Evolutionary conservation across 37 sponge, comb jelly and placozoan genomes (phyloP).

Genomic region (Hexactinellida sp.): DNA sequence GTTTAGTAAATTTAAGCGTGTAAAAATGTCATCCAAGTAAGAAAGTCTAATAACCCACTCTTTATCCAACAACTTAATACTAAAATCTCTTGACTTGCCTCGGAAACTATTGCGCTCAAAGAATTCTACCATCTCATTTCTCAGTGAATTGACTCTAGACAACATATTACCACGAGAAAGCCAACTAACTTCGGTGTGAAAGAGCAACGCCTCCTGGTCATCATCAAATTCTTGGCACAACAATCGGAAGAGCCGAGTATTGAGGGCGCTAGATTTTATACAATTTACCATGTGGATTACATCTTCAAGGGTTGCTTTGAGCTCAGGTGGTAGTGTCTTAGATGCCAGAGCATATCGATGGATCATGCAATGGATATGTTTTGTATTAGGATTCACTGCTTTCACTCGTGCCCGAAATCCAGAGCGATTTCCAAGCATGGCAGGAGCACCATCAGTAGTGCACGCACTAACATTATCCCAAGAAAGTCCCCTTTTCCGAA

Average conservation of each 20-base stretch:
- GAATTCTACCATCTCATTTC: constrained; percentile 13
- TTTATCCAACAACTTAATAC: neutral
- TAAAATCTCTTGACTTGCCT: constrained; percentile 11
- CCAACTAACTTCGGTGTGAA: neutral
- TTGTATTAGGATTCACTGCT: neutral
- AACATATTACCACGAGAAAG: neutral
- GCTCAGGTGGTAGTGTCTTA: neutral
- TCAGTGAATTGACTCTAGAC: neutral
- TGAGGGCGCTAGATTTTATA: neutral
- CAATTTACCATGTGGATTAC: neutral
- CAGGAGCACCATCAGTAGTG: too few species aligned
- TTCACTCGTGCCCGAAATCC: neutral
- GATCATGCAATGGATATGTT: too few species aligned
- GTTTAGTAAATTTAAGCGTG: constrained; percentile 12
- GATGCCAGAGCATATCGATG: too few species aligned
- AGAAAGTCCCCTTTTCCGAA: neutral
- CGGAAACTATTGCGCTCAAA: constrained; percentile 12
- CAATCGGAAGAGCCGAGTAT: neutral
- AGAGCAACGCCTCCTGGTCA: neutral
- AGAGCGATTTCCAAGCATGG: too few species aligned
- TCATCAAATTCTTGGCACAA: neutral
- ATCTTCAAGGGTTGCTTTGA: neutral
- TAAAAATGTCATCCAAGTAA: neutral
- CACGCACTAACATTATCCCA: neutral
- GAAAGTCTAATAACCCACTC: constrained; percentile 3